Percentiles rank a stretch among this genome's conserved stretches.
These are phyloP conservation scores for Penaeus monodon DNA, from an alignment of 2,888 invertebrate genomes.

Conservation along the genomic window DNA sequence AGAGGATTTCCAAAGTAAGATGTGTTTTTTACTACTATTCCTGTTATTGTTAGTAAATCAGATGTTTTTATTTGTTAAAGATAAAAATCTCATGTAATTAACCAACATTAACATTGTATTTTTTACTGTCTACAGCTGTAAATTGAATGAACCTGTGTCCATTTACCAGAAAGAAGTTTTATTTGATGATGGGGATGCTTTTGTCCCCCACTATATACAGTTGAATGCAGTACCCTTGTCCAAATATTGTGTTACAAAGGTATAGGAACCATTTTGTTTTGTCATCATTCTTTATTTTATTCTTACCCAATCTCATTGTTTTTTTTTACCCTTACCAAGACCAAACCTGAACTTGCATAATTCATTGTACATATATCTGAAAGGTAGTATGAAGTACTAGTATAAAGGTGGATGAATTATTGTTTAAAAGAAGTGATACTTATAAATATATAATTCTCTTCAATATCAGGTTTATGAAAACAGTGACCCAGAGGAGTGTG, in stretches of 20 bases:
- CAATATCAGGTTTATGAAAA: slow-evolving; percentile 50
- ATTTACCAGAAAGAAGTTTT: slow-evolving; percentile 57
- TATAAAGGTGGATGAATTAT: too few relatives aligned
- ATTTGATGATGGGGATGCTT: slow-evolving; percentile 39
- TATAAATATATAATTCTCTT: not conserved
- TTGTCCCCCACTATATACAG: slow-evolving; percentile 50
- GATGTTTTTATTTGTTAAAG: too few relatives aligned
- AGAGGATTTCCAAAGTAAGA: too few relatives aligned
- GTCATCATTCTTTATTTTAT: not conserved
- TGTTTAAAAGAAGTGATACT: not conserved
- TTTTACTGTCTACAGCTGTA: slow-evolving; percentile 37
- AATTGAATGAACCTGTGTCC: slow-evolving; percentile 21
- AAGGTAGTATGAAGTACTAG: not conserved
- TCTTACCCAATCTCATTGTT: not conserved
- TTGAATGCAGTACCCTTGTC: slow-evolving; percentile 34
- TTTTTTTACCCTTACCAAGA: not conserved
- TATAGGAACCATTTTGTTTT: not conserved
- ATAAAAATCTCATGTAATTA: too few relatives aligned
- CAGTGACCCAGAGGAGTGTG: slow-evolving; percentile 37
- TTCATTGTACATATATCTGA: not conserved
- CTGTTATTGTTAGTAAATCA: too few relatives aligned
- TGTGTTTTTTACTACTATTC: too few relatives aligned
- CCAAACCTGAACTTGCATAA: not conserved
- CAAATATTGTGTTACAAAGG: slow-evolving; percentile 54
- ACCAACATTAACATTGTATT: not conserved